Conservation (phyloP, 2,888 invertebrate species). For the Drosophila paramelanica region DNA sequence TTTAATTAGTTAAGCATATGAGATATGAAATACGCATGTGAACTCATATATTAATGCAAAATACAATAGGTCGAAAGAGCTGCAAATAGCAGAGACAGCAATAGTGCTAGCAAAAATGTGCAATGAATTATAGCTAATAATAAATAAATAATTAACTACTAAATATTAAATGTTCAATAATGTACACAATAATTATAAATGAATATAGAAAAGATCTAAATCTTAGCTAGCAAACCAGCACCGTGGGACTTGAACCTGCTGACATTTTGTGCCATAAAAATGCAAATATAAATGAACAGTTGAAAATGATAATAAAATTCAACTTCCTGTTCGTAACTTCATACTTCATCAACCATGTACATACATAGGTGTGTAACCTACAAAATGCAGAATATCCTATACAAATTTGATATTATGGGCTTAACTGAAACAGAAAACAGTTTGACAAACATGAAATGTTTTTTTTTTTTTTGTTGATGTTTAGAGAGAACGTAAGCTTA, state of each 20-base stretch:
- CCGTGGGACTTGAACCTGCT: too few species aligned
- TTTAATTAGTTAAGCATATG: constrained; percentile 55
- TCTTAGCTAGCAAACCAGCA: too few species aligned
- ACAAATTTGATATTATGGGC: not conserved
- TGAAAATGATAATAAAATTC: constrained; percentile 30
- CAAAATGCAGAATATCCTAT: constrained; percentile 23
- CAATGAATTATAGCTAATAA: too few species aligned
- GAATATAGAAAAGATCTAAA: too few species aligned
- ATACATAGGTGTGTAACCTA: constrained; percentile 1
- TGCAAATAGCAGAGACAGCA: too few species aligned
- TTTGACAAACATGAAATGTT: too few species aligned
- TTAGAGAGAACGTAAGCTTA: too few species aligned
- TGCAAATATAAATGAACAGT: constrained; percentile 9
- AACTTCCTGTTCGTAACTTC: constrained; percentile 48
- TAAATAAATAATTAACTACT: too few species aligned
- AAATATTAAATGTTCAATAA: too few species aligned
- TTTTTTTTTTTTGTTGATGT: too few species aligned
- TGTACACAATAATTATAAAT: too few species aligned
- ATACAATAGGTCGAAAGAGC: not conserved
- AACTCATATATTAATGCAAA: constrained; percentile 7
- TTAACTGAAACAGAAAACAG: not conserved
- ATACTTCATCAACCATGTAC: constrained; percentile 15
- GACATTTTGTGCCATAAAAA: not conserved
- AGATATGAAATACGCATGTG: constrained; percentile 17
- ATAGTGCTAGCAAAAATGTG: too few species aligned